phyloP scores from a whole-genome alignment of 2,888 invertebrate species.

The Troides aeacus region DNA sequence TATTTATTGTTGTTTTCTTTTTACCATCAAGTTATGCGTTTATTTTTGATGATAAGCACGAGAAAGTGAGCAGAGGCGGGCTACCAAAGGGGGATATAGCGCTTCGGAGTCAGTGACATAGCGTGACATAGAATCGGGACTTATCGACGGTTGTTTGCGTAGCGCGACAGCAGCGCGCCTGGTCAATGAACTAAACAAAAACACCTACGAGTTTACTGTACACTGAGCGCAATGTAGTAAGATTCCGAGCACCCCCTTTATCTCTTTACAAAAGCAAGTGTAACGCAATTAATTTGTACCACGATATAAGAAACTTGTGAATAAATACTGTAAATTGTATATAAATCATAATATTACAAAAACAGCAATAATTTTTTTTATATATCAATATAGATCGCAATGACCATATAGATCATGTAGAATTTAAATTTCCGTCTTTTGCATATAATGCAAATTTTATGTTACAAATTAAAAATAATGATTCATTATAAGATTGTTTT shows the following conservation, averaged over 20 bases:
- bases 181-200: constrained; percentile 79
- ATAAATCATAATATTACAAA: too few species aligned
- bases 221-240: constrained; percentile 36
- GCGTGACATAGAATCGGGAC: constrained; percentile 70
- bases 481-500: too few species aligned
- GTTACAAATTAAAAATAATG: too few species aligned
- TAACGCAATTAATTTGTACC: too few species aligned
- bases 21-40: background rate
- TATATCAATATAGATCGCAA: too few species aligned
- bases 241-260: background rate
- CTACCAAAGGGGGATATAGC: constrained; percentile 36
- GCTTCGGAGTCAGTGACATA: constrained; percentile 63
- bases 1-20: background rate
- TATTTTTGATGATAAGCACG: constrained; percentile 21
- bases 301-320: too few species aligned
- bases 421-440: too few species aligned
- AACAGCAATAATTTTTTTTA: too few species aligned
- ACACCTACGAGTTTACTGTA: constrained; percentile 62
- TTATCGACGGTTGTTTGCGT: constrained; percentile 77
- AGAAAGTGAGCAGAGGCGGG: constrained; percentile 30
- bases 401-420: too few species aligned
- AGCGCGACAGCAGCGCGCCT: constrained; percentile 60
- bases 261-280: too few species aligned
- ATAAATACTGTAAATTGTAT: too few species aligned
- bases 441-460: too few species aligned